phyloP scores from a whole-genome alignment of 2,888 invertebrate genomes.

The Agrilus mali region DNA sequence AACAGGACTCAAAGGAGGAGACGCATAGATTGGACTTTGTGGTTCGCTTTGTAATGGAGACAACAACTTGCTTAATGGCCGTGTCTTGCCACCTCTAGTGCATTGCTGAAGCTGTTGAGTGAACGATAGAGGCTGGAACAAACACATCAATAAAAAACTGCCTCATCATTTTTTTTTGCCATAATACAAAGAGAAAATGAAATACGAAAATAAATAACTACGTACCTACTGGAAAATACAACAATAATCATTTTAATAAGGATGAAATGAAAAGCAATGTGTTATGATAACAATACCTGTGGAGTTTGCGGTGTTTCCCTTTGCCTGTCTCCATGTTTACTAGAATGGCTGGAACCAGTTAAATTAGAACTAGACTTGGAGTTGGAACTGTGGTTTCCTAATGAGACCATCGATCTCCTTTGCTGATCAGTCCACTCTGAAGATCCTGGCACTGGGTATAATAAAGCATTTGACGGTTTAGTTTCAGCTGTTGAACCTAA shows the following conservation, averaged over 20 bases:
- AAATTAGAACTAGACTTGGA: conserved; percentile 70
- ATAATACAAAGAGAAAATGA: background rate
- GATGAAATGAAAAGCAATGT: background rate
- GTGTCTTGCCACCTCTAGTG: conserved; percentile 52
- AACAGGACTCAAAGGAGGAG: conserved; percentile 49
- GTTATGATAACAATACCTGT: conserved; percentile 16
- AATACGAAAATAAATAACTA: background rate
- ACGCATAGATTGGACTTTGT: conserved; percentile 57
- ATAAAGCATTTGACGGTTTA: conserved; percentile 46
- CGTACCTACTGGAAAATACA: no score
- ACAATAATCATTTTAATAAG: background rate
- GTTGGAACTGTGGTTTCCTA: conserved; percentile 60
- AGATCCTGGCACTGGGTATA: conserved; percentile 33
- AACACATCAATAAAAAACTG: conserved; percentile 2
- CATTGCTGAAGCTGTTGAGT: conserved; percentile 86
- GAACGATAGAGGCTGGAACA: conserved; percentile 64
- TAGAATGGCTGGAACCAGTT: conserved; percentile 44
- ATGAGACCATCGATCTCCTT: conserved; percentile 41
- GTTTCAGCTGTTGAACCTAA: conserved; percentile 47
- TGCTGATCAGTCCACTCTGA: conserved; percentile 37
- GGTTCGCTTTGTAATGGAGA: conserved; percentile 52
- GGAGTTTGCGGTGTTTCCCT: conserved; percentile 23
- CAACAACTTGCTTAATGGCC: conserved; percentile 49
- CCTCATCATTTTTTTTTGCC: background rate
- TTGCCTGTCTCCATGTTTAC: conserved; percentile 29